Evolutionary conservation across 2,888 invertebrate species (phyloP), one percentile per base, ranked within the genome.

Genomic region (Leptopterna dolabrata): DNA sequence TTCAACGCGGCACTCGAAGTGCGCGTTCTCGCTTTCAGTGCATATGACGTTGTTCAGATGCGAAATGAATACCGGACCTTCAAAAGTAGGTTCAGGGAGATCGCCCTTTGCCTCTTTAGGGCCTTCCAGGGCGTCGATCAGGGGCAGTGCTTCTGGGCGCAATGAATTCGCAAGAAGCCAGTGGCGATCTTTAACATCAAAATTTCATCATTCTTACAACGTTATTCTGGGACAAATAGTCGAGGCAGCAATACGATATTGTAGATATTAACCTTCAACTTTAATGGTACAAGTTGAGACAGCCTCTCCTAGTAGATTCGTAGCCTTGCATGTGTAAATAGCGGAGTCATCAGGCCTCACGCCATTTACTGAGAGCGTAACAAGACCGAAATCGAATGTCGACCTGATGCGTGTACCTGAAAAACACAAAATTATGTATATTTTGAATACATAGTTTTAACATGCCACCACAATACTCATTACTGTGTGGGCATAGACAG

Each of bases 361-460:
- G 1, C 97, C 95, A 91, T 97, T 96, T 88, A 98, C 96, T 19
- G 98, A 97, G 41, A 98, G 92, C 0, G 98, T 97, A 0, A 99
- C 99, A 88, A 98, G 94, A 78, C 99, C 99, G 92, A 99, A 99
- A 92, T 99, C 99, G 91, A 99, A 97, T 36, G 97, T 97, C 90
- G 98, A 98, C 91, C 97, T 96, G 89, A 98, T 94, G 90, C 99
- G 94, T 47, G 98, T 30, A 45, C 85, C 85, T 85, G 76, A 85
- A 85, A 6, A 81, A 55, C 16, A n/a, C 96, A 88, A 36, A 7
- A 36, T 36, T 36, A 7, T 36, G 36, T 36, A n/a, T n/a, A n/a
- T n/a, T n/a, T n/a, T n/a, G n/a, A n/a, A n/a, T n/a, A n/a, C n/a
- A n/a, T n/a, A n/a, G n/a, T n/a, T n/a, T n/a, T n/a, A n/a, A n/a